Percentiles rank a stretch among this genome's conserved stretches.
These are phyloP conservation scores for Hormaphis cornu DNA, from an alignment of 1,140 invertebrate species.

Conservation along the genomic window DNA sequence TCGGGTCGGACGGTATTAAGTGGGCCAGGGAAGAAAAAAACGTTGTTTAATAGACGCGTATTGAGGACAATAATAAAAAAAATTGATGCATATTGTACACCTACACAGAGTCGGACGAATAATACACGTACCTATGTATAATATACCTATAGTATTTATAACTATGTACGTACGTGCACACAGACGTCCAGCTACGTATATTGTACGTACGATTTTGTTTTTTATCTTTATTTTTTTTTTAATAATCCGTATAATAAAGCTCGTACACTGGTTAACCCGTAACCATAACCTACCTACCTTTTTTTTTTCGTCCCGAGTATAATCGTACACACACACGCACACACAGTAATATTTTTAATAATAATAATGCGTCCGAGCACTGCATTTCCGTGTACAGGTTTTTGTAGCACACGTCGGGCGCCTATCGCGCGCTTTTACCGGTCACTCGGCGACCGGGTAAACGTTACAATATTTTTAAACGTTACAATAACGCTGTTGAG, in stretches of 20 bases:
- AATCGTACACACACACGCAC: not conserved
- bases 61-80: slow-evolving; percentile 24
- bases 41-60: slow-evolving; percentile 20
- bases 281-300: slow-evolving; percentile 24
- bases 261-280: slow-evolving; percentile 1
- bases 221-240: too few species aligned
- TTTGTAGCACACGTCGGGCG: slow-evolving; percentile 7
- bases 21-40: not conserved
- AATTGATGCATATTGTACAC: not conserved
- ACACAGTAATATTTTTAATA: not conserved
- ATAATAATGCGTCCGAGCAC: not conserved
- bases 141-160: too few species aligned
- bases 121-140: not conserved
- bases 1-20: not conserved
- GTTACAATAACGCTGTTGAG: too few species aligned
- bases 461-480: too few species aligned
- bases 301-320: not conserved
- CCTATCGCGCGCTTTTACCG: not conserved
- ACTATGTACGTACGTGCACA: too few species aligned
- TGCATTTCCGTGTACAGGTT: slow-evolving; percentile 20
- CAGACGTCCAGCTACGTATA: too few species aligned
- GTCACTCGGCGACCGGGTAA: not conserved
- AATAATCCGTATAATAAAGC: slow-evolving; percentile 1
- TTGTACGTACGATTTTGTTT: too few species aligned
- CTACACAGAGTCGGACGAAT: not conserved